Percentiles rank a stretch among this genome's conserved stretches.
These are phyloP conservation scores for Peromyscus leucopus DNA, from an alignment of 2,113 vertebrate species.

Conservation along the genomic window DNA sequence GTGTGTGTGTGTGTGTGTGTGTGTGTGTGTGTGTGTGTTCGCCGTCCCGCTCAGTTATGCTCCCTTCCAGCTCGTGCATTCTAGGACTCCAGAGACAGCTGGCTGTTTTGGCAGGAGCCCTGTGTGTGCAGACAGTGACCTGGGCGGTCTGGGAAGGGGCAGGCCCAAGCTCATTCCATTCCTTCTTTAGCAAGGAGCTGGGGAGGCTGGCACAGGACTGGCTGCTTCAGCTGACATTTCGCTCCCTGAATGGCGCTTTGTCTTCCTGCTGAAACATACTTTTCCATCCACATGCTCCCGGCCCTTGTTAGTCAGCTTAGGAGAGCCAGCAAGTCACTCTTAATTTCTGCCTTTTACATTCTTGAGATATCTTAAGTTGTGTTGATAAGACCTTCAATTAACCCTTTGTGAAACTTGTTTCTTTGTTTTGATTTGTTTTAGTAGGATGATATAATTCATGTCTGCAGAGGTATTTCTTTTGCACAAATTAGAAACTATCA, in stretches of 20 bases:
- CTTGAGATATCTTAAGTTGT: conserved; percentile 57
- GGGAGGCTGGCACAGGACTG: conserved; percentile 75
- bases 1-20: too few species aligned
- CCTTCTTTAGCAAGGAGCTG: conserved; percentile 83
- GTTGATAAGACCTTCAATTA: conserved; percentile 4
- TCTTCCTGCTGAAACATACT: conserved; percentile 42
- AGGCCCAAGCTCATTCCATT: conserved; percentile 82
- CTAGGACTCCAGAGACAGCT: conserved; percentile 63
- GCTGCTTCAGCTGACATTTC: conserved; percentile 82
- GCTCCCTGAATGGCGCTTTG: conserved; percentile 77
- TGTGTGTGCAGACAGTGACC: conserved; percentile 72
- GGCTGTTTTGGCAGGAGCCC: conserved; percentile 70
- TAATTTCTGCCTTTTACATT: conserved; percentile 46
- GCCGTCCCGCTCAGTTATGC: not conserved
- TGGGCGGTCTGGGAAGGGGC: conserved; percentile 72
- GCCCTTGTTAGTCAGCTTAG: conserved; percentile 40
- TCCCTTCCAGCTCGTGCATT: not conserved
- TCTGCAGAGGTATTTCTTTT: not conserved
- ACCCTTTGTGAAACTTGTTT: not conserved
- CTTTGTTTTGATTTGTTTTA: not conserved
- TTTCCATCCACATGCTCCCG: conserved; percentile 53
- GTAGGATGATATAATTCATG: not conserved
- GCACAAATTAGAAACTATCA: conserved; percentile 18
- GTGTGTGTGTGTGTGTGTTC: too few species aligned
- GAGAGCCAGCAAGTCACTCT: conserved; percentile 48